phyloP scores from a whole-genome alignment of 2,888 invertebrate species.

The Neocrepidodera transversa region DNA sequence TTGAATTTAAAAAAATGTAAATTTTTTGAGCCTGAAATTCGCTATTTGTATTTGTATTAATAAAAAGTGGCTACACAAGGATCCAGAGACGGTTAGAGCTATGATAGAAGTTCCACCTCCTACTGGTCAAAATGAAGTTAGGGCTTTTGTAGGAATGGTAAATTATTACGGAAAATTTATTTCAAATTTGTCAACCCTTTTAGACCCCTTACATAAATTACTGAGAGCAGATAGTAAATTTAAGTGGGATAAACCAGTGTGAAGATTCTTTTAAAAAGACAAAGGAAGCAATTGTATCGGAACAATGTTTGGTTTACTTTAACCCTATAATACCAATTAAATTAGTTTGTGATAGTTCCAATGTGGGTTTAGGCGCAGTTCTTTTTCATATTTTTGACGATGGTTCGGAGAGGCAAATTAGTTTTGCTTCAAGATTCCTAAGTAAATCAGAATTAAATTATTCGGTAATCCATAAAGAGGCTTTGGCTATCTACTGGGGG shows the following conservation, averaged over 20 bases:
- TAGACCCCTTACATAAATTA: slow-evolving; percentile 22
- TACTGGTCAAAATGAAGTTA: slow-evolving; percentile 12
- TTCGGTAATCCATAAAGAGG: too few species aligned
- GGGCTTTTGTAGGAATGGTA: slow-evolving; percentile 20
- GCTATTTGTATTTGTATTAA: too few species aligned
- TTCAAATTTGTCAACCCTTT: slow-evolving; percentile 12
- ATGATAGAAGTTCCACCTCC: slow-evolving; percentile 12
- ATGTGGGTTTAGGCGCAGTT: slow-evolving; percentile 17
- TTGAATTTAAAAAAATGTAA: slow-evolving; percentile 21
- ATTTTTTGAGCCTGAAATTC: slow-evolving; percentile 19
- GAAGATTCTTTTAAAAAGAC: too few species aligned
- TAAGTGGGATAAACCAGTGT: too few species aligned
- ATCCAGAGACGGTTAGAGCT: slow-evolving; percentile 20
- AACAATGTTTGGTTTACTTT: slow-evolving; percentile 11
- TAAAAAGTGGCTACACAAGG: slow-evolving; percentile 15
- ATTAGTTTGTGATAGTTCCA: slow-evolving; percentile 22
- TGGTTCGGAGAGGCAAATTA: too few species aligned
- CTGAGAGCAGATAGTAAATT: too few species aligned
- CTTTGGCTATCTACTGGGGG: slow-evolving; percentile 20
- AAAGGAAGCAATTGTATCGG: too few species aligned
- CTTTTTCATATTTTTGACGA: slow-evolving; percentile 20
- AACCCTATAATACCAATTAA: slow-evolving; percentile 19
- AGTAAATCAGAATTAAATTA: slow-evolving; percentile 19
- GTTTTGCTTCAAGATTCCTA: slow-evolving; percentile 20
- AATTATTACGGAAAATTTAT: slow-evolving; percentile 26